Base-by-base conservation (phyloP, 1,140 invertebrate species). In the Cyphomyrmex costatus region DNA sequence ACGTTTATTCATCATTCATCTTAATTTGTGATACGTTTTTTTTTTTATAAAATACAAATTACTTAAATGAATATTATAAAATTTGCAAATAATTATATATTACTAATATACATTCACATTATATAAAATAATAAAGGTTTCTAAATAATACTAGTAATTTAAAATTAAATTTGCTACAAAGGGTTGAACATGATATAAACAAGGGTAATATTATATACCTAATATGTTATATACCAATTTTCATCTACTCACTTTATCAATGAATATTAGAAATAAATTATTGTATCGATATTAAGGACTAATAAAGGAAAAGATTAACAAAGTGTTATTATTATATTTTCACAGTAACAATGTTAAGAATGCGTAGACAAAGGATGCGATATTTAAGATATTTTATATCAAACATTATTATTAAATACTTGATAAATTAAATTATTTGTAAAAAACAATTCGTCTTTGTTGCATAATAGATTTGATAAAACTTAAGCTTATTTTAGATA, bases 251-350 rank as follows among this genome's bases (percentile, higher is more conserved):
- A 0, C 3, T 42, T 3, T 6, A 42, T 46, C 21, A 61, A 3
- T 3, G 16, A 4, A 61, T 46, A 77, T 61, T 36, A 61, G 42
- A 58, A 74, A 74, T 36, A 16, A 36, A 74, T 42, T 42, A 42
- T 42, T 42, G 10, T 42, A 42, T 36, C 10, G 56, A 21, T 74
- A 30, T 74, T 6, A 12, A 42, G 10, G 36, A 42, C 7, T 42
- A 42, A 42, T 42, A 12, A 42, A 42, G 51, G 2, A 42, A 56
- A 56, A 56, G 5, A 12, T 53, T 53, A 51, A 71, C 53, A 53
- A 70, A 51, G 3, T n/a, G 49, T 53, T 19, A 42, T 42, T 42
- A 42, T 12, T 42, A 42, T 1, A 42, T 8, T 42, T 42, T 42
- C 8, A 42, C 8, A 42, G 2, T 0, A 12, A 42, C 8, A 42